These are phyloP conservation scores for Mimachlamys varia DNA, from an alignment of 2,888 invertebrate species.

Conservation along the genomic window DNA sequence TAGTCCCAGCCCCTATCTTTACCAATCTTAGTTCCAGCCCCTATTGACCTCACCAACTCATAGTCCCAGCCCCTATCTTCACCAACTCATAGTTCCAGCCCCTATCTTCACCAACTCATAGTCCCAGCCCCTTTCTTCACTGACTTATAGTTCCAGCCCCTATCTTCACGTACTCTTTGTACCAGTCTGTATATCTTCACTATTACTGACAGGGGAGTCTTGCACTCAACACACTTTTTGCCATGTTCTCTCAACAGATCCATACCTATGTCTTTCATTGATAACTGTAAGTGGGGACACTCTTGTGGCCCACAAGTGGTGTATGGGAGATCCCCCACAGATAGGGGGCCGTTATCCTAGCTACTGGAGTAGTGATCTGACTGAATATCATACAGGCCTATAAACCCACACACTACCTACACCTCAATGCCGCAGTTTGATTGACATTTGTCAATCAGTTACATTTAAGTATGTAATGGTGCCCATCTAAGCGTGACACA, in stretches of 20 bases:
- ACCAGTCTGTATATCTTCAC: not conserved
- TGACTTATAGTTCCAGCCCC: not conserved
- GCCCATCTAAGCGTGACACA: conserved; percentile 16
- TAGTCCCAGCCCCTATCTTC: too few relatives aligned
- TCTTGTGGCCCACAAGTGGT: not conserved
- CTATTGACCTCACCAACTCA: too few relatives aligned
- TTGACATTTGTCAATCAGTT: not conserved
- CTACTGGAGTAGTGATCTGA: not conserved
- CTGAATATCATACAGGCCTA: not conserved
- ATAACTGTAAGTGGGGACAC: not conserved
- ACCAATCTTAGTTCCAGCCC: too few relatives aligned
- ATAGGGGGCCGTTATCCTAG: not conserved
- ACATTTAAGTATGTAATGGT: not conserved
- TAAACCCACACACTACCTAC: not conserved
- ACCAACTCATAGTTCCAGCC: not conserved
- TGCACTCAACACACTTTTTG: not conserved
- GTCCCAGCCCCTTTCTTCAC: not conserved
- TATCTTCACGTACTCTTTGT: not conserved
- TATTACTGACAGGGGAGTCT: not conserved
- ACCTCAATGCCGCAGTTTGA: not conserved
- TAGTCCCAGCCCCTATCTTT: too few relatives aligned
- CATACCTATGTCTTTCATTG: not conserved
- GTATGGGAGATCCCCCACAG: not conserved
- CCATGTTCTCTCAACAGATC: not conserved
- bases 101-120: not conserved